A percentile compares a stretch with the other conserved stretches of the same genome.
Evolutionary conservation across 2,888 invertebrate species (phyloP).

Genomic region (Hypomecis punctinalis): DNA sequence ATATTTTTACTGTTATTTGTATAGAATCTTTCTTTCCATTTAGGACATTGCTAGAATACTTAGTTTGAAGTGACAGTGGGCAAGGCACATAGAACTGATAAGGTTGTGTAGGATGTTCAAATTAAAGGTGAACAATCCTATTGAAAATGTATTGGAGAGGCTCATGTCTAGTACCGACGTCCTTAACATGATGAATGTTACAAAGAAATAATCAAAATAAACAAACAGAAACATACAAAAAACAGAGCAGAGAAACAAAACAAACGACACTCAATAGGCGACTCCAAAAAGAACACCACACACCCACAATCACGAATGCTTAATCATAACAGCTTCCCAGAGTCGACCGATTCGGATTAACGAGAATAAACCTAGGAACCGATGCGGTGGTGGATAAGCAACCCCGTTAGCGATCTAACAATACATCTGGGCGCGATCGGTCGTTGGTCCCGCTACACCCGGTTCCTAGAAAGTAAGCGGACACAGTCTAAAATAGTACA

Average conservation of each 20-base stretch:
- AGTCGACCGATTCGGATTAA: slow-evolving; percentile 53
- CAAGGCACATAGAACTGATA: too few relatives aligned
- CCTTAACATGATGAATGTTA: too few relatives aligned
- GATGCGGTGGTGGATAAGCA: slow-evolving; percentile 59
- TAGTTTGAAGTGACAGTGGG: too few relatives aligned
- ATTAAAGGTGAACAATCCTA: too few relatives aligned
- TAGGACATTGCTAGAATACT: too few relatives aligned
- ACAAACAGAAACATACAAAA: too few relatives aligned
- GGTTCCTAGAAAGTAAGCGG: slow-evolving; percentile 84
- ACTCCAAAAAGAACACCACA: background rate
- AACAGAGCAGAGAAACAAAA: background rate
- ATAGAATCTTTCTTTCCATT: too few relatives aligned
- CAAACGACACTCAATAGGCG: background rate
- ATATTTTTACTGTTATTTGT: too few relatives aligned
- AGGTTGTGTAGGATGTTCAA: too few relatives aligned
- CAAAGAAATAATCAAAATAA: too few relatives aligned
- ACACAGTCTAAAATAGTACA: slow-evolving; percentile 83
- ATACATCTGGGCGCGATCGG: slow-evolving; percentile 77
- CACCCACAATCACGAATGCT: slow-evolving; percentile 26
- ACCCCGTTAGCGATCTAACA: slow-evolving; percentile 80
- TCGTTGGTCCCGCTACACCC: slow-evolving; percentile 79
- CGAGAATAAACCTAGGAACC: slow-evolving; percentile 73
- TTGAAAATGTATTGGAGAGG: too few relatives aligned
- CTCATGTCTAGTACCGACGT: too few relatives aligned
- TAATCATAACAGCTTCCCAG: slow-evolving; percentile 55